Evolutionary conservation across 2,888 invertebrate genomes (phyloP), one percentile per base, ranked within the genome.

Genomic region (Ashinkailepas kermadecensis): DNA sequence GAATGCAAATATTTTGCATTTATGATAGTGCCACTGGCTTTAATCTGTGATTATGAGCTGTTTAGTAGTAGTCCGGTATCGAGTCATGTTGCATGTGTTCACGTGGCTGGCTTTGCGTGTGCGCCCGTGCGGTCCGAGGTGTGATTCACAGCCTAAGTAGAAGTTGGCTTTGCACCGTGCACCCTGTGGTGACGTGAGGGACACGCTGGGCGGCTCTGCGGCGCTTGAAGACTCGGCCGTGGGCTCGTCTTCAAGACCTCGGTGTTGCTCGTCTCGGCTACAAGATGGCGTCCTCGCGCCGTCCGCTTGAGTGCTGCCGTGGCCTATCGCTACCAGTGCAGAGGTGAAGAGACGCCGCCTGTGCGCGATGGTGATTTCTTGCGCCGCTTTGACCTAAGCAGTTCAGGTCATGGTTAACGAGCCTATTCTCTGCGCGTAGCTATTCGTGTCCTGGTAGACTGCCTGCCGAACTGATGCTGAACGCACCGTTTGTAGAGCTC

Each of bases 221-320:
- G 0, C 62, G 62, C 62, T 62, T 62, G 18, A 15, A 18, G 62
- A 62, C 62, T 39, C 39, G 39, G 62, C 18, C 18, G 12, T 8
- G 62, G 59, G 59, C 13, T 62, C 9, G 15, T 4, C 15, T 18
- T 18, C 59, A 18, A 62, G 13, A 18, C 59, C 7, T 15, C 18
- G 62, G 62, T 62, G 62, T 62, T 62, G 15, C 59, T 39, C 39
- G 39, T 39, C 62, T 18, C 62, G 0, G 62, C 62, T 18, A 18
- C 62, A 62, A 62, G 18, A 7, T 7, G 18, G 62, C 18, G 7
- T 18, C 62, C 7, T 13, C 62, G 62, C 62, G 15, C 7, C 13
- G 62, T 62, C 62, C 62, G 62, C 62, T 62, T 70, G 70, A 70
- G 70, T 70, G 70, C 7, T 70, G 70, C 70, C 10, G 18, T 62